Percentiles rank a stretch among this genome's conserved stretches.
These are phyloP conservation scores for Drosophila kuntzei DNA, from an alignment of 2,888 invertebrate genomes.

Conservation along the genomic window DNA sequence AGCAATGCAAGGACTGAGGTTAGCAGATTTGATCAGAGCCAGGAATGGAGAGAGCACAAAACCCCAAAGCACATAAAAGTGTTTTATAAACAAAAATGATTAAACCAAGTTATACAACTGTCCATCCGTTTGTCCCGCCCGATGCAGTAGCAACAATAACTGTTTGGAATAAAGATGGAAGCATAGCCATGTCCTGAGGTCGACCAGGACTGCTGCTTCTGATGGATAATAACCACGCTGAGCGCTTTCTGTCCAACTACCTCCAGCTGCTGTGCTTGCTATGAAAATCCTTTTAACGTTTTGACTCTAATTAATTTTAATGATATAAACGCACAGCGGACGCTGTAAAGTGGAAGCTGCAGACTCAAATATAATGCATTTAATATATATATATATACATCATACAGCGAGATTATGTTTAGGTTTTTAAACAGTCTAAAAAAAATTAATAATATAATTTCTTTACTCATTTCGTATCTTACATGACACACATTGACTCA, in stretches of 20 bases:
- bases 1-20: conserved; percentile 35
- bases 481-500: conserved; percentile 31
- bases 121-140: conserved; percentile 14
- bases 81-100: conserved; percentile 77
- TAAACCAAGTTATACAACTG: conserved; percentile 66
- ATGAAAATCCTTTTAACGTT: conserved; percentile 73
- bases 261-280: conserved; percentile 30
- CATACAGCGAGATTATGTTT: background rate
- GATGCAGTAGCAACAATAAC: conserved; percentile 27
- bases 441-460: conserved; percentile 44
- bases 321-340: conserved; percentile 64
- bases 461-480: conserved; percentile 62
- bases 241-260: conserved; percentile 5
- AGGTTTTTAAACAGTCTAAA: conserved; percentile 5
- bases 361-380: conserved; percentile 21
- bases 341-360: conserved; percentile 33
- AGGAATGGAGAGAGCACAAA: conserved; percentile 9
- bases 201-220: conserved; percentile 25
- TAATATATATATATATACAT: conserved; percentile 9
- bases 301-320: conserved; percentile 83
- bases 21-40: conserved; percentile 40
- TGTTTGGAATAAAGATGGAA: conserved; percentile 19
- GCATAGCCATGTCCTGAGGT: conserved; percentile 26
- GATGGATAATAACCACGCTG: conserved; percentile 57
- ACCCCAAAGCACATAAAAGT: conserved; percentile 50